Base-by-base conservation (phyloP, 2,888 invertebrate genomes). In the Pseudoips prasinana region DNA sequence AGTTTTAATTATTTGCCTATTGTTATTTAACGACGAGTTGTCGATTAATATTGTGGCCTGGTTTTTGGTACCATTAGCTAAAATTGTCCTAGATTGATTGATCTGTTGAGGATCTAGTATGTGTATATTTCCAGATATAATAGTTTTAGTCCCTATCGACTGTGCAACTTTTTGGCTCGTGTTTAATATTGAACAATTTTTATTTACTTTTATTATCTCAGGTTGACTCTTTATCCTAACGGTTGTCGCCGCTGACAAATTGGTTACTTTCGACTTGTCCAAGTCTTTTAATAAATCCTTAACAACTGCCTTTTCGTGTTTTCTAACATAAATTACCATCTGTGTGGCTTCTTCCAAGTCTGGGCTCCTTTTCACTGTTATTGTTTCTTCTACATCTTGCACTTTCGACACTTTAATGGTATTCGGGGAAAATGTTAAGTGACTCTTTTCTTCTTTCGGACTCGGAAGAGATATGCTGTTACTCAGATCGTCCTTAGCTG, bases 341-440 rank as follows among this genome's bases (percentile, higher is more conserved):
- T 88, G 84, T 23, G 87, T 86, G 0, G 89, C 89, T 50, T 88
- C 89, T 54, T 90, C 90, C 49, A 78, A 43, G 3, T 69, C 58
- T 33, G 24, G 9, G 17, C 10, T 20, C 20, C n/a, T 39, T 35
- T 75, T 78, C 52, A 74, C 82, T 3, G 52, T 35, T 31, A 53
- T 54, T 4, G 67, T 42, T 49, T 84, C 82, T 42, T 80, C 76
- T 4, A 70, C 41, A 31, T 85, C 82, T 33, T 78, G 69, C 9
- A 90, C 80, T 56, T 91, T 90, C 10, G 91, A 76, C 25, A 93
- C 87, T 79, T 93, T 93, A 48, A 93, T 92, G 33, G 91, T 89
- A 46, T 92, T 92, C 2, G 94, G 93, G 9, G 93, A 93, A 68
- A 93, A 94, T 18, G 93, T 93, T 64, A 94, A 73, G 65, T 94